phyloP scores from a whole-genome alignment of 2,113 vertebrate genomes.

The Cyprinus carpio region DNA sequence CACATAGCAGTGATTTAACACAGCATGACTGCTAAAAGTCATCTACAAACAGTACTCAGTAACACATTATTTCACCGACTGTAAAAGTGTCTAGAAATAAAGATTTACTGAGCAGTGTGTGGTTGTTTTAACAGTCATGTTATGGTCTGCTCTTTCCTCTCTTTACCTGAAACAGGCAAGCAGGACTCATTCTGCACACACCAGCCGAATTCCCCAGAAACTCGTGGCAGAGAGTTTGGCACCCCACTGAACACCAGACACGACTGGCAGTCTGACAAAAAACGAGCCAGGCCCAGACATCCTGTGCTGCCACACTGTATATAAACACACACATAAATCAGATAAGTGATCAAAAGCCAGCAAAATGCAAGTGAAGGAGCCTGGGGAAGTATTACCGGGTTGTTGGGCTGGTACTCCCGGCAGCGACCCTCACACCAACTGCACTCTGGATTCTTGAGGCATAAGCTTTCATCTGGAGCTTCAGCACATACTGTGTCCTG shows the following conservation, averaged over 20 bases:
- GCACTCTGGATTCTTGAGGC: conserved; percentile 88
- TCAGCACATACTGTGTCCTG: conserved; percentile 86
- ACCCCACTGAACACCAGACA: conserved; percentile 86
- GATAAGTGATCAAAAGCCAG: background rate
- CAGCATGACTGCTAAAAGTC: background rate
- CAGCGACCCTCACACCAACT: conserved; percentile 89
- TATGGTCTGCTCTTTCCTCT: conserved; percentile 35
- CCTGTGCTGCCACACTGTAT: conserved; percentile 85
- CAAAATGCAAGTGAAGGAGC: background rate
- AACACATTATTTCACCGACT: conserved; percentile 48
- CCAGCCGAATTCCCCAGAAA: conserved; percentile 86
- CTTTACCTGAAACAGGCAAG: conserved; percentile 87
- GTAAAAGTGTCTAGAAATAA: conserved; percentile 43
- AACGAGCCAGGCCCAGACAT: conserved; percentile 86
- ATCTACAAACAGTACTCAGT: conserved; percentile 27
- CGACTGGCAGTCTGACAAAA: conserved; percentile 87
- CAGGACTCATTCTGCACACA: conserved; percentile 93
- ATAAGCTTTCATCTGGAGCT: conserved; percentile 83
- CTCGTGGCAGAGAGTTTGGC: conserved; percentile 69
- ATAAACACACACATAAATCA: conserved; percentile 26
- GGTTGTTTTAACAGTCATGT: background rate
- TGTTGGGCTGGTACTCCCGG: conserved; percentile 81
- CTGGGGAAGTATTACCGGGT: conserved; percentile 68
- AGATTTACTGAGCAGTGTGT: conserved; percentile 46
- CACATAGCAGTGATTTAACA: background rate